Base-by-base conservation (phyloP, 2,888 invertebrate species). In the Podotricha telesiphe region DNA sequence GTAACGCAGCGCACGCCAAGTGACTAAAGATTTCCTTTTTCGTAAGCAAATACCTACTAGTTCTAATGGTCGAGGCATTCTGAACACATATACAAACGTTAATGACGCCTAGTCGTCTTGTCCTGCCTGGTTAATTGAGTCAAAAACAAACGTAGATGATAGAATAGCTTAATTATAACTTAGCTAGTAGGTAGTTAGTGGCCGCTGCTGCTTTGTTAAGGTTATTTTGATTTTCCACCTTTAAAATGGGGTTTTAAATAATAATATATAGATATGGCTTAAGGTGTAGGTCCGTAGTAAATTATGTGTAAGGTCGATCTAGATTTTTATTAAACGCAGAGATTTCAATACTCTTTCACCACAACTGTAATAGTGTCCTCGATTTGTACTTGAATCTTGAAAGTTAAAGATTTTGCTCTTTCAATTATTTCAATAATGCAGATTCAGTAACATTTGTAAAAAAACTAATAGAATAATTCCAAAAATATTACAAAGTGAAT, bases 11-110 rank as follows among this genome's bases (percentile, higher is more conserved):
- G 40, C 50, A 67, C 67, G 67, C 61, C 59, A 61, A 61, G 19
- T 34, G 61, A 61, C 67, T 61, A 42, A 10, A 51, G 51, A 67
- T 61, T 67, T 61, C 67, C 67, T 61, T 67, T 67, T 51, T 67
- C 53, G 67, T 67, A 61, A 67, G 20, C 45, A 61, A 34, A 28
- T 45, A 17, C 45, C 59, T 37, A 61, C 42, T 59, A 40, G 42
- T 51, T 67, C 20, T 45, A 61, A 53, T 51, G 51, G 59, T n/a
- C 20, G 17, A 67, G n/a, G 61, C 51, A 67, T 67, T 67, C 67
- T 61, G 34, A 19, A 45, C 67, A 67, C 67, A 61, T 42, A 34
- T 28, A 17, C 13, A 28, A 42, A 13, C 15, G 48, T 22, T 59
- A 42, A 67, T 67, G 61, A 67, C 61, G 67, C 50, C 66, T 40